phyloP scores from a whole-genome alignment of 2,888 invertebrate species.

The Caenorhabditis sp. region DNA sequence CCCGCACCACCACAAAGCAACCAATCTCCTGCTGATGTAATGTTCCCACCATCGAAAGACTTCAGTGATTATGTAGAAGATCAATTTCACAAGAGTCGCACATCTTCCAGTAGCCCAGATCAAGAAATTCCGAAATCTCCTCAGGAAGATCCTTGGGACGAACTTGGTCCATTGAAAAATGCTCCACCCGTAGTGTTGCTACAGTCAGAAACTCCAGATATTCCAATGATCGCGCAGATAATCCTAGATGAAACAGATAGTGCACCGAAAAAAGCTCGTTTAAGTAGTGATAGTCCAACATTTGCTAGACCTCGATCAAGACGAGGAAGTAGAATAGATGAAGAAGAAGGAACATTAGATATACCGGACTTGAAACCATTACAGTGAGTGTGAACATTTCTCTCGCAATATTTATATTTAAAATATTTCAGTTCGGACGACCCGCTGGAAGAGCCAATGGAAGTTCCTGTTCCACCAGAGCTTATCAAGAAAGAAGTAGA shows the following conservation, averaged over 20 bases:
- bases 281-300: constrained; percentile 44
- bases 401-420: no score
- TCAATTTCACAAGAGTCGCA: constrained; percentile 32
- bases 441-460: constrained; percentile 33
- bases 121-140: constrained; percentile 23
- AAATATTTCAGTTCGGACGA: constrained; percentile 25
- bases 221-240: constrained; percentile 15
- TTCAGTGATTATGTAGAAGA: constrained; percentile 36
- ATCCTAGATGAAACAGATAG: constrained; percentile 6
- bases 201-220: constrained; percentile 38
- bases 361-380: constrained; percentile 46
- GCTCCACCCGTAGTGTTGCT: constrained; percentile 29
- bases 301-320: constrained; percentile 62
- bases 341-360: constrained; percentile 47
- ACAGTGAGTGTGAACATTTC: constrained; percentile 2
- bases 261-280: background rate
- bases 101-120: constrained; percentile 28
- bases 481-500: constrained; percentile 26
- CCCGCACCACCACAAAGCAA: constrained; percentile 24
- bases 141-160: constrained; percentile 37
- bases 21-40: constrained; percentile 20
- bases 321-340: constrained; percentile 63
- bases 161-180: constrained; percentile 6
- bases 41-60: constrained; percentile 36
- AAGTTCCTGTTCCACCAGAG: constrained; percentile 40